Percentiles rank a stretch among this genome's conserved stretches.
Conservation (phyloP, 1,140 invertebrate species). For the Rhagoletis pomonella region DNA sequence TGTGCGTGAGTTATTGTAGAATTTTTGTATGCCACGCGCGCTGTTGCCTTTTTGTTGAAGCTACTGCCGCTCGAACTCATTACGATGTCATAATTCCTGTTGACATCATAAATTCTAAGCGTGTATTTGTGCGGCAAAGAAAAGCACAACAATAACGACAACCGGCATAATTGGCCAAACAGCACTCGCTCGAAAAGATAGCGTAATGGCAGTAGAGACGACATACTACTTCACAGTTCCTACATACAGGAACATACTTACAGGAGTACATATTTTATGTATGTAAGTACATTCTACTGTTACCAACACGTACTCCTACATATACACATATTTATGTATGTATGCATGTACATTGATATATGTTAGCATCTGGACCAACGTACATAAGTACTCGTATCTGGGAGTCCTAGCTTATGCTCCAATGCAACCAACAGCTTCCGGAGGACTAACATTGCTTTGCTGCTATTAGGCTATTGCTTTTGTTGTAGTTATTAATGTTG, state of each 20-base stretch:
- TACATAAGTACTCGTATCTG: neutral
- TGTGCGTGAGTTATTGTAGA: neutral
- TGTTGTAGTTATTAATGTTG: conserved; percentile 49
- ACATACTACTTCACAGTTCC: neutral
- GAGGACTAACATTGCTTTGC: conserved; percentile 5
- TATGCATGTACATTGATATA: neutral
- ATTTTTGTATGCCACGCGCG: neutral
- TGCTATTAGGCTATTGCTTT: neutral
- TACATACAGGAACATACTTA: neutral
- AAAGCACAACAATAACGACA: neutral
- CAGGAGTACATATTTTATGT: neutral
- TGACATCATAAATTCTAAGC: conserved; percentile 46
- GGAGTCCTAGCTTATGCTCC: neutral
- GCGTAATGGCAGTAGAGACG: neutral
- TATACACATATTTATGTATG: neutral
- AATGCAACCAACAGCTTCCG: conserved; percentile 26
- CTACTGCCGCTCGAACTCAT: conserved; percentile 43
- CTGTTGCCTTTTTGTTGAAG: neutral
- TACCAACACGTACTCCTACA: neutral
- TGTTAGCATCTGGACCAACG: neutral
- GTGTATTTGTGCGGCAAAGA: neutral
- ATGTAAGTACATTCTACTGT: neutral
- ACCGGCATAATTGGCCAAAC: neutral
- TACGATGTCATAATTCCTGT: conserved; percentile 36
- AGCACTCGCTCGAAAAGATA: conserved; percentile 10